Evolutionary conservation across 2,888 invertebrate species (phyloP).

Genomic region (Clepsis dumicolana): DNA sequence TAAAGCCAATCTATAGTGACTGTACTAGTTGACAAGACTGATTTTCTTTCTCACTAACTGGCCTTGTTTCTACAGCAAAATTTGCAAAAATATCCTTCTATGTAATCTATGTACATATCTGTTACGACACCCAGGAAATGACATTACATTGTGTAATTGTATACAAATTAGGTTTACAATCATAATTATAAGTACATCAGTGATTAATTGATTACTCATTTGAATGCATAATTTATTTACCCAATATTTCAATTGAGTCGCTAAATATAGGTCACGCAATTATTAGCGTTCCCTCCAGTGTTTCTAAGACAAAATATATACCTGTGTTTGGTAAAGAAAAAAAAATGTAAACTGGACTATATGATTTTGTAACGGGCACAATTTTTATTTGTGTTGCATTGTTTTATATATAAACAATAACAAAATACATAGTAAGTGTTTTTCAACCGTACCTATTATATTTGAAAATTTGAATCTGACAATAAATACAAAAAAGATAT

Average conservation of each 20-base stretch:
- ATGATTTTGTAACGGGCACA: background rate
- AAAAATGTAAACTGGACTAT: background rate
- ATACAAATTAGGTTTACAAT: constrained; percentile 22
- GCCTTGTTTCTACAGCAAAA: constrained; percentile 23
- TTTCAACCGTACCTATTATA: too few relatives aligned
- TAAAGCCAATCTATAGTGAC: constrained; percentile 7
- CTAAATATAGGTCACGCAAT: background rate
- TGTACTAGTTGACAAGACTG: constrained; percentile 9
- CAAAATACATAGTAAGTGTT: background rate
- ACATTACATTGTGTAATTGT: constrained; percentile 26
- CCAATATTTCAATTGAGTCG: background rate
- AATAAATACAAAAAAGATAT: background rate
- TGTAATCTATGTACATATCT: constrained; percentile 44
- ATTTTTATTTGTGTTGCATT: background rate
- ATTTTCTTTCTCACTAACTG: constrained; percentile 16
- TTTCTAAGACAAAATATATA: background rate
- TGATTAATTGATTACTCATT: background rate
- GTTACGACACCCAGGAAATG: constrained; percentile 27
- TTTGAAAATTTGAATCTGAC: background rate
- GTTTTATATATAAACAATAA: background rate
- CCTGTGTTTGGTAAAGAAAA: background rate
- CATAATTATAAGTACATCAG: constrained; percentile 29
- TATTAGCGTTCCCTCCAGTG: background rate
- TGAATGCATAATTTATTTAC: background rate
- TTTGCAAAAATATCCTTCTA: constrained; percentile 47